Evolutionary conservation across 2,797 vertebrate species (phyloP).

Genomic region (Chaenodraco wilsoni): DNA sequence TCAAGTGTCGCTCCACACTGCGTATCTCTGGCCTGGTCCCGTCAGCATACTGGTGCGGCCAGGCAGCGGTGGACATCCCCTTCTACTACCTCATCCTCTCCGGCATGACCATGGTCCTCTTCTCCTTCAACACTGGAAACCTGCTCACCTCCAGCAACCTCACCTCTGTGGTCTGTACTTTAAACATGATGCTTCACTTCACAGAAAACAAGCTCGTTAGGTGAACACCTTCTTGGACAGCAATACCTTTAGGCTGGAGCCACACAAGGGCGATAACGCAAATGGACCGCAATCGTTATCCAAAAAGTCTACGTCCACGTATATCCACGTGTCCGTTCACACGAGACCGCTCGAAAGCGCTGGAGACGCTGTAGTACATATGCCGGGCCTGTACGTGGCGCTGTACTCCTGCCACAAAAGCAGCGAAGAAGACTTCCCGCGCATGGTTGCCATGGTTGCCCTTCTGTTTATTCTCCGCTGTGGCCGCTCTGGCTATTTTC

Average conservation of each 20-base stretch:
- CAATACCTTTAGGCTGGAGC: background rate
- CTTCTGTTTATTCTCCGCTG: too few relatives aligned
- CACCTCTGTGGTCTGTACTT: slow-evolving; percentile 77
- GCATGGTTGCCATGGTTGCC: too few relatives aligned
- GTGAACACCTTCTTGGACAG: background rate
- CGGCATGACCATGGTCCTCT: slow-evolving; percentile 80
- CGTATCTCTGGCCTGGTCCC: slow-evolving; percentile 89
- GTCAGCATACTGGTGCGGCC: slow-evolving; percentile 95
- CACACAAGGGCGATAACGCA: too few relatives aligned
- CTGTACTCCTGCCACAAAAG: too few relatives aligned
- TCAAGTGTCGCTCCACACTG: slow-evolving; percentile 86
- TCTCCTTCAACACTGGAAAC: slow-evolving; percentile 82
- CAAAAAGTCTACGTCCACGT: too few relatives aligned
- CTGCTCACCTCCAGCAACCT: slow-evolving; percentile 80
- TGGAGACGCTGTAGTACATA: too few relatives aligned
- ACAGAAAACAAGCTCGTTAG: background rate
- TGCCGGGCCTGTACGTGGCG: too few relatives aligned
- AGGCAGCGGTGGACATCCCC: slow-evolving; percentile 89
- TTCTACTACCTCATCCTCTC: slow-evolving; percentile 84
- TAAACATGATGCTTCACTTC: background rate
- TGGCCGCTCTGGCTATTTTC: too few relatives aligned
- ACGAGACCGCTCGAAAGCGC: too few relatives aligned
- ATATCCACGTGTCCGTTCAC: too few relatives aligned
- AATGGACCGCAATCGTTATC: too few relatives aligned
- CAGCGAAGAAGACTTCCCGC: too few relatives aligned